Evolutionary conservation across 2,888 invertebrate genomes (phyloP), one percentile per base, ranked within the genome.

Genomic region (Listrodromus nycthemerus): DNA sequence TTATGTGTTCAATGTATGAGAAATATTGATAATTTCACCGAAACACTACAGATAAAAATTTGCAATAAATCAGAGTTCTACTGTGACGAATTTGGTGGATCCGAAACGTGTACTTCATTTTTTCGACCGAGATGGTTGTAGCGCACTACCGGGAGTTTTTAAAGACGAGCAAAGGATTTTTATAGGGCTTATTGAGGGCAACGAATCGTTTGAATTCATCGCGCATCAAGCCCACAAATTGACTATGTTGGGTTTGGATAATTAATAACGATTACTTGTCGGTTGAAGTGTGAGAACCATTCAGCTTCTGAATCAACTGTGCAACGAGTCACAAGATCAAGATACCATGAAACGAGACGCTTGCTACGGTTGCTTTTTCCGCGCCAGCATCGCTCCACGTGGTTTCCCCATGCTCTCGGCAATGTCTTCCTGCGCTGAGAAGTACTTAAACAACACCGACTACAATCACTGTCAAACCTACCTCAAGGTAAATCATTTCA

Each of bases 281-380:
- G 75, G 78, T 91, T 92, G 71, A 80, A 94, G 94, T 69, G 89
- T 92, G 45, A 94, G 93, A 86, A 92, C 94, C 55, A 85, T 94
- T 82, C 95, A 95, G 87, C 92, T 96, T 75, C 91, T 96, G 10
- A 96, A 95, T 89, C 92, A 96, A 82, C 94, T 96, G 83, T 96
- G 96, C 91, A 96, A 95, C 88, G 95, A 95, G 50, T 95, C 96
- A n/a, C 96, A 96, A 91, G 95, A 95, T 19, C 94, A 95, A 1
- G 95, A 95, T 86, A 93, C 94, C 4, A 94, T 95, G 48, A 87
- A 93, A 80, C 94, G 95, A 81, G 96, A 96, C 92, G 95, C 95
- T 16, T 96, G 96, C 88, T 95, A 96, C 84, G 94, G 95, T 27
- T 96, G 96, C 89, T 96, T 96, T 90, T 94, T 95, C 81, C 93